Base-by-base conservation (phyloP, 2,113 vertebrate genomes). In the Scortum barcoo region DNA sequence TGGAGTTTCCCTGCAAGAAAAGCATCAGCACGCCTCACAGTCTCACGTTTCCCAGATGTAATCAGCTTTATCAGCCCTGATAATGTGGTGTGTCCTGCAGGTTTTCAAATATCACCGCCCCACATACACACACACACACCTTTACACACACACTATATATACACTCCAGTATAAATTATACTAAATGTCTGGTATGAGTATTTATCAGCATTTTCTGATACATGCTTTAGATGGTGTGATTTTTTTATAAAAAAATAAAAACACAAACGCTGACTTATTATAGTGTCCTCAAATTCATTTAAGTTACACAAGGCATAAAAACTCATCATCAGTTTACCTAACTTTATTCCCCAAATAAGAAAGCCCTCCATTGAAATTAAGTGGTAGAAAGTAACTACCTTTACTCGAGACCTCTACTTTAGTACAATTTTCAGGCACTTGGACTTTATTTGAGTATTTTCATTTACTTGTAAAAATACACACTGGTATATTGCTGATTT, bases 1-100 rank as follows among this genome's bases (percentile, higher is more conserved):
- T 36, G 72, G 69, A 85, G 78, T 82, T 87, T 71, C 80, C 51
- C 71, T 66, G 26, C 78, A 87, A 87, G 74, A 72, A 63, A 66
- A 22, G 30, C 48, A 7, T 72, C 83, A 76, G 83, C 83, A 58
- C 62, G 17, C 53, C 65, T 74, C 62, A 54, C 7, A 16, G 75
- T 72, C 65, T 87, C 63, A 72, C 20, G 19, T 86, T 76, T 72
- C 72, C 33, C 69, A 73, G 54, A 83, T 76, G 69, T 51, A 80
- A 91, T 83, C 53, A 68, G 46, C 26, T 77, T 76, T 53, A 46
- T 36, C 33, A 36, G 33, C 33, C 3, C 33, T 36, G 33, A 36
- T 36, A 36, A 36, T 36, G 33, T 6, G 33, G 33, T 36, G 33
- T n/a, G n/a, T n/a, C n/a, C n/a, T n/a, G n/a, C n/a, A n/a, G n/a